Base-by-base conservation (phyloP, 2,113 vertebrate genomes). In the Zosterops hypoxanthus region DNA sequence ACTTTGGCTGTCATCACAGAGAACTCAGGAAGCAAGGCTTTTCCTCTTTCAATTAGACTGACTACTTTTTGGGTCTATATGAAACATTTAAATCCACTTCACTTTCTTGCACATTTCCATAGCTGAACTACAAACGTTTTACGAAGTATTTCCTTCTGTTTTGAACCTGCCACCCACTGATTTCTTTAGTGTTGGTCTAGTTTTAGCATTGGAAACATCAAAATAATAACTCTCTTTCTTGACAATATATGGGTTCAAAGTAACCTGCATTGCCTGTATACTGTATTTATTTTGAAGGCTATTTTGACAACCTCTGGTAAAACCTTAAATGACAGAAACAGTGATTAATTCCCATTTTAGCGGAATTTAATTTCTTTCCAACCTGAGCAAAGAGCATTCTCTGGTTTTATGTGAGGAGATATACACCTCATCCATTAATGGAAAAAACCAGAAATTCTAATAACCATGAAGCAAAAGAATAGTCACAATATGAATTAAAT, bases 1-100 rank as follows among this genome's bases (percentile, higher is more conserved):
- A 63, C 24, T 92, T 83, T 90, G 86, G 82, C 71, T 93, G 29
- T 70, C 6, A 8, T 28, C 31, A 83, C 46, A 75, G 64, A 90
- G 66, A 75, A 1, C 23, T 86, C 50, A 28, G 82, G 86, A 95
- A 92, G 20, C 13, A 72, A 64, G 60, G 55, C 50, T 77, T 12
- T 93, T 96, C 92, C 91, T 88, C 72, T 91, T 94, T 79, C 65
- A 89, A 89, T 94, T 82, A 94, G 25, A 71, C 20, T 36, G 78
- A 89, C 49, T 94, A 81, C 9, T 68, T 88, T 66, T 81, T 63
- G 64, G 34, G 18, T 75, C 52, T 82, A 56, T 44, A 86, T 79
- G 68, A 84, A 94, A 84, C 65, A 79, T 28, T 63, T 56, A 66
- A 73, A 68, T 16, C 39, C 39, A 52, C 63, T 59, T 63, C 11